Conservation (phyloP, 1,140 invertebrate species). For the Nilaparvata lugens region DNA sequence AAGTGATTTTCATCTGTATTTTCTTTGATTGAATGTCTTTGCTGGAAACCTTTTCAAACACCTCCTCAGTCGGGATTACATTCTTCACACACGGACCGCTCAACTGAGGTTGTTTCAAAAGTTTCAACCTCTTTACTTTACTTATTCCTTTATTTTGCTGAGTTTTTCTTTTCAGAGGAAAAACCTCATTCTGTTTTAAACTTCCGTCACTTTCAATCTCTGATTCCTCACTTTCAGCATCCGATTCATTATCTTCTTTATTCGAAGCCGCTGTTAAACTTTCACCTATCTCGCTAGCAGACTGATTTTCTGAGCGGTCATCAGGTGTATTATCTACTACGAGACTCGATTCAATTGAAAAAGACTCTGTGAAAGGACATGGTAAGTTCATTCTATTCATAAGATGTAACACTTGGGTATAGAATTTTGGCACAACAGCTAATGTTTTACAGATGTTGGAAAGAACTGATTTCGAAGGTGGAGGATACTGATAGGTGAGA, state of each 20-base stretch:
- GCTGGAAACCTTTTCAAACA: conserved; percentile 45
- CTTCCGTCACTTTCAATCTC: conserved; percentile 60
- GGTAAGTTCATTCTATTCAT: conserved; percentile 94
- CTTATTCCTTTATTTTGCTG: conserved; percentile 40
- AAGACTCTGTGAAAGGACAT: conserved; percentile 63
- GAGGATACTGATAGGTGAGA: conserved; percentile 65
- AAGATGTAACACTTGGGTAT: conserved; percentile 76
- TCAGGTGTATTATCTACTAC: neutral
- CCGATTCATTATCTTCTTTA: neutral
- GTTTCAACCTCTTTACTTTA: conserved; percentile 52
- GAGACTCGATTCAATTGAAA: conserved; percentile 28
- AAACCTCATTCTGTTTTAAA: conserved; percentile 31
- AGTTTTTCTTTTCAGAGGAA: conserved; percentile 46
- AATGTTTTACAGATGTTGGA: conserved; percentile 70
- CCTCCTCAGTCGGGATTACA: conserved; percentile 44
- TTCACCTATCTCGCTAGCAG: neutral
- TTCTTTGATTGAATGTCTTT: conserved; percentile 39
- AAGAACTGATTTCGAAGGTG: conserved; percentile 58
- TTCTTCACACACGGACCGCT: conserved; percentile 36
- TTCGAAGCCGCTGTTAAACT: too few relatives aligned
- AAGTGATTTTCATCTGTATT: conserved; percentile 52
- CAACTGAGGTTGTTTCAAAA: conserved; percentile 42
- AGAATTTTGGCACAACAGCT: conserved; percentile 66
- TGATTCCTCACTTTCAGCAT: conserved; percentile 53
- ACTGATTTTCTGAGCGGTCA: neutral